Conservation (phyloP, 2,797 vertebrate species). For the Echeneis naucrates region DNA sequence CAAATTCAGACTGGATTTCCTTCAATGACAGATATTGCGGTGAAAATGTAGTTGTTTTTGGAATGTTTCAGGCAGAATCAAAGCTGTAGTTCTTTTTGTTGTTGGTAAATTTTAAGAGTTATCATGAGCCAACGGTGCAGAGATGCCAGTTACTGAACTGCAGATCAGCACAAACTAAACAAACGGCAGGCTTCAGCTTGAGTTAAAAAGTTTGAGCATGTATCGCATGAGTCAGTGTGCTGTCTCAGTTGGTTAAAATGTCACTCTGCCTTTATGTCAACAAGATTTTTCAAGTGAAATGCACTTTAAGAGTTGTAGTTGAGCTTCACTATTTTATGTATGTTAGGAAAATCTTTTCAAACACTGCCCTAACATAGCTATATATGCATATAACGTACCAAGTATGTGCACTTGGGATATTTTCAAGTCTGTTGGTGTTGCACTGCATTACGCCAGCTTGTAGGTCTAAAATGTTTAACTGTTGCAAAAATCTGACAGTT, state of each 20-base stretch:
- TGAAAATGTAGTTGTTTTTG: conserved; percentile 1
- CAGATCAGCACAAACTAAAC: conserved; percentile 21
- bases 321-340: not conserved
- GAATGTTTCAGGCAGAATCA: not conserved
- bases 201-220: conserved; percentile 16
- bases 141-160: conserved; percentile 14
- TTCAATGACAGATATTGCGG: not conserved
- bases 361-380: no score
- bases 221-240: conserved; percentile 16
- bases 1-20: conserved; percentile 6
- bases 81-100: conserved; percentile 5
- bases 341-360: no score
- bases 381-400: no score
- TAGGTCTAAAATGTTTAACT: not conserved
- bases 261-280: conserved; percentile 10
- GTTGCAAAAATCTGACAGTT: not conserved
- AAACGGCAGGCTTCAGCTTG: conserved; percentile 27
- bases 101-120: not conserved
- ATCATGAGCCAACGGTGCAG: conserved; percentile 1
- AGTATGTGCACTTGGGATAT: no score
- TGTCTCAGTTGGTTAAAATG: conserved; percentile 16
- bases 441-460: not conserved
- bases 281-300: conserved; percentile 11
- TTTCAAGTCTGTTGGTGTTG: not conserved
- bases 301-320: conserved; percentile 1